These are phyloP conservation scores for Antheraea assamensis DNA, from an alignment of 2,888 invertebrate genomes.

Conservation along the genomic window DNA sequence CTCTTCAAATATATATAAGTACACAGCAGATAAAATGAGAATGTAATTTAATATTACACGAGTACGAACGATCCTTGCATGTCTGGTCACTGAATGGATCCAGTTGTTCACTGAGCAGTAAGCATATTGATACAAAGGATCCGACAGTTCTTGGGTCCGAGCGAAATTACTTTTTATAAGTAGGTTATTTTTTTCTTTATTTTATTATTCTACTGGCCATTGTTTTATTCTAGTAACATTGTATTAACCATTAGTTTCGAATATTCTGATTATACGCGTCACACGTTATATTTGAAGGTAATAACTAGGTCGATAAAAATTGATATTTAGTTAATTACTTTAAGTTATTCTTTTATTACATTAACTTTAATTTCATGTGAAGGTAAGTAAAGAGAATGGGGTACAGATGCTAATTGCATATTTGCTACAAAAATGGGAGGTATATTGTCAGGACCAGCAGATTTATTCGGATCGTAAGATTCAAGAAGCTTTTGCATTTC, in stretches of 20 bases:
- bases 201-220: not conserved
- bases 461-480: too few species aligned
- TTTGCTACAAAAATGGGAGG: too few species aligned
- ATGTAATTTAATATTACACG: not conserved
- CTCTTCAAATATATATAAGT: not conserved
- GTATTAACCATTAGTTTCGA: not conserved
- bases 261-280: not conserved
- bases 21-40: not conserved
- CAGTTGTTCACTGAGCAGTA: constrained; percentile 5
- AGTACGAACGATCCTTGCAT: not conserved
- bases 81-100: constrained; percentile 4
- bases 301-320: too few species aligned
- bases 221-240: constrained; percentile 4
- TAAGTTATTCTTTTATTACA: too few species aligned
- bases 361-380: too few species aligned
- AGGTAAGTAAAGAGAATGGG: too few species aligned
- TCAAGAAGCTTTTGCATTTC: too few species aligned
- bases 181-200: not conserved
- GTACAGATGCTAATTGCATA: too few species aligned
- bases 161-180: not conserved
- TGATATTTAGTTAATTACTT: too few species aligned
- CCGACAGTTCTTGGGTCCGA: not conserved
- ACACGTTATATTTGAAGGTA: too few species aligned
- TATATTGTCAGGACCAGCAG: too few species aligned
- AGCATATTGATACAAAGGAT: not conserved